Conservation (phyloP, 1,140 invertebrate genomes). For the Trachymyrmex cornetzi region DNA sequence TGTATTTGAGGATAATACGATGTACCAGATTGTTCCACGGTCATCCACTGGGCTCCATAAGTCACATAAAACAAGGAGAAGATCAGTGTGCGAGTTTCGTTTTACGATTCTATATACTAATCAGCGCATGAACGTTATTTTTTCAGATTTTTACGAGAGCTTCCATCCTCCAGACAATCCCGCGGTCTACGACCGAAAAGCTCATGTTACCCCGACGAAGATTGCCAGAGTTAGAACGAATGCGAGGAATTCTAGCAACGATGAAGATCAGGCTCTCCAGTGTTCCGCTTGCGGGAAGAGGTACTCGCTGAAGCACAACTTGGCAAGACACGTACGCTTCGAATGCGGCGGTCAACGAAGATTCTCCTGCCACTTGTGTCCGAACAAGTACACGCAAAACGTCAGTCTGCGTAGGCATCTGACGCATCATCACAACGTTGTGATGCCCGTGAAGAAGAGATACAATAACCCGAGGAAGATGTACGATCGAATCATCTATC, state of each 20-base stretch:
- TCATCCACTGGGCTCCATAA: neutral
- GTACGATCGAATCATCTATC: conserved; percentile 16
- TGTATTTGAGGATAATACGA: neutral
- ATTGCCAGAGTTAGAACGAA: neutral
- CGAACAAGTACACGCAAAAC: conserved; percentile 85
- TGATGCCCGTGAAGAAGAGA: conserved; percentile 30
- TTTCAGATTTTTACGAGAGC: conserved; percentile 55
- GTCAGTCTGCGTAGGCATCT: conserved; percentile 83
- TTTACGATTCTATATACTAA: conserved; percentile 30
- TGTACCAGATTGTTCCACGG: neutral
- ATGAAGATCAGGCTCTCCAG: conserved; percentile 50
- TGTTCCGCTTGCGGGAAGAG: conserved; percentile 85
- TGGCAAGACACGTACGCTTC: conserved; percentile 86
- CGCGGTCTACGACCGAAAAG: neutral
- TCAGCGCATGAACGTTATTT: conserved; percentile 43
- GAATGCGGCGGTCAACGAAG: conserved; percentile 86
- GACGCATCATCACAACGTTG: conserved; percentile 75
- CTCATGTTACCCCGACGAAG: neutral
- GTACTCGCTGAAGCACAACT: conserved; percentile 85
- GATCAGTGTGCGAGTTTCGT: neutral
- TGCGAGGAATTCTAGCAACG: neutral
- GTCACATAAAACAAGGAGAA: neutral
- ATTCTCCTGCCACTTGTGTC: conserved; percentile 85
- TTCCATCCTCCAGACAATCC: neutral
- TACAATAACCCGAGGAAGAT: conserved; percentile 3